phyloP scores from a whole-genome alignment of 2,888 invertebrate genomes.

The Caenorhabditis plicata region DNA sequence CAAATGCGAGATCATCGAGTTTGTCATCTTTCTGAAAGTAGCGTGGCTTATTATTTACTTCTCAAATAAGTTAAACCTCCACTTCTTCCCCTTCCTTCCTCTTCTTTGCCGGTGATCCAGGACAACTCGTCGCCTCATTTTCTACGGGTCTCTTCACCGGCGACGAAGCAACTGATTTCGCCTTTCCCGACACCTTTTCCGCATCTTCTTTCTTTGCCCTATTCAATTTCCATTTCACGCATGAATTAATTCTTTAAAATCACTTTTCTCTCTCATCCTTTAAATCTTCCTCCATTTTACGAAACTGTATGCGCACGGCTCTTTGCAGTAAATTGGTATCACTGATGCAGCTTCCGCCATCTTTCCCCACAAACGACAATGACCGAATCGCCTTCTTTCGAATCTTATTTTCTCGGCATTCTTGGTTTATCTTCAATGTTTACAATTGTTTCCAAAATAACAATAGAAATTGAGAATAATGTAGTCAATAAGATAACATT shows the following conservation, averaged over 20 bases:
- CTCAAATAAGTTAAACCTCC: background rate
- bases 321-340: slow-evolving; percentile 26
- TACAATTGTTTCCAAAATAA: too few relatives aligned
- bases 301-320: slow-evolving; percentile 13
- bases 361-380: slow-evolving; percentile 19
- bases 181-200: background rate
- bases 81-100: background rate
- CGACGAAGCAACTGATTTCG: background rate
- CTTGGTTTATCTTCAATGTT: too few relatives aligned
- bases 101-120: slow-evolving; percentile 6
- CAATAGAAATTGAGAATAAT: too few relatives aligned
- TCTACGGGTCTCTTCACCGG: background rate
- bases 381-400: slow-evolving; percentile 16
- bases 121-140: background rate
- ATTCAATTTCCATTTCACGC: background rate
- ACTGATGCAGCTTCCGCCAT: slow-evolving; percentile 25
- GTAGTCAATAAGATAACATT: too few relatives aligned
- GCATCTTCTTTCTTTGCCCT: background rate
- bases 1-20: slow-evolving; percentile 10
- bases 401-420: slow-evolving; percentile 2
- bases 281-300: slow-evolving; percentile 3
- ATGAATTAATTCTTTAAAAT: slow-evolving; percentile 1
- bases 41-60: background rate
- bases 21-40: background rate
- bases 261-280: slow-evolving; percentile 1